Evolutionary conservation across 2,888 invertebrate species (phyloP).

Genomic region (Ernsta delagoae): DNA sequence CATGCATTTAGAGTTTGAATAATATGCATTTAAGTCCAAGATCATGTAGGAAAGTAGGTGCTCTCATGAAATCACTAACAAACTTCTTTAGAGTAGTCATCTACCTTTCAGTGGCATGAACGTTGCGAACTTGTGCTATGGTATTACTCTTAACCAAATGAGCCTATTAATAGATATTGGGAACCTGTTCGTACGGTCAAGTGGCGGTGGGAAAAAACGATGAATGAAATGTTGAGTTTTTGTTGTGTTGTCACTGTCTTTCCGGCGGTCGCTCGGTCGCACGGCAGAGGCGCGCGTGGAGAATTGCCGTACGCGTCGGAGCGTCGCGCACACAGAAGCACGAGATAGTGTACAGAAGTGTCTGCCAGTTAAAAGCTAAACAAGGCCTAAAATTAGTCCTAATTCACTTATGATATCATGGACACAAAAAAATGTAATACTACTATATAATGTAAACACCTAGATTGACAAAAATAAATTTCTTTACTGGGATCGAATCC

Average conservation of each 20-base stretch:
- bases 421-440: too few species aligned
- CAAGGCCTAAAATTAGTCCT: too few species aligned
- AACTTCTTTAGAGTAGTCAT: not conserved
- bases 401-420: too few species aligned
- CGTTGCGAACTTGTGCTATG: constrained; percentile 15
- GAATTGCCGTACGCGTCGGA: constrained; percentile 81
- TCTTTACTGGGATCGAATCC: too few species aligned
- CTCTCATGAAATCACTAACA: not conserved
- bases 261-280: constrained; percentile 69
- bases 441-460: too few species aligned
- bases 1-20: too few species aligned
- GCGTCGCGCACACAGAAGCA: constrained; percentile 51
- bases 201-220: constrained; percentile 64
- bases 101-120: not conserved
- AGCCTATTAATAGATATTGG: constrained; percentile 50
- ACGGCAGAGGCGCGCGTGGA: constrained; percentile 65
- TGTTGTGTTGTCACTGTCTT: constrained; percentile 81
- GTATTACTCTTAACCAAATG: constrained; percentile 43
- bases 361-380: too few species aligned
- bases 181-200: constrained; percentile 64
- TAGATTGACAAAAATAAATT: too few species aligned
- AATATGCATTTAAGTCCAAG: not conserved
- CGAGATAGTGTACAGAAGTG: too few species aligned
- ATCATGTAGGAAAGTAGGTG: too few species aligned
- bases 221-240: constrained; percentile 81